Evolutionary conservation across 2,113 vertebrate species (phyloP), one percentile per base, ranked within the genome.

Genomic region (Chascanopsetta lugubris): DNA sequence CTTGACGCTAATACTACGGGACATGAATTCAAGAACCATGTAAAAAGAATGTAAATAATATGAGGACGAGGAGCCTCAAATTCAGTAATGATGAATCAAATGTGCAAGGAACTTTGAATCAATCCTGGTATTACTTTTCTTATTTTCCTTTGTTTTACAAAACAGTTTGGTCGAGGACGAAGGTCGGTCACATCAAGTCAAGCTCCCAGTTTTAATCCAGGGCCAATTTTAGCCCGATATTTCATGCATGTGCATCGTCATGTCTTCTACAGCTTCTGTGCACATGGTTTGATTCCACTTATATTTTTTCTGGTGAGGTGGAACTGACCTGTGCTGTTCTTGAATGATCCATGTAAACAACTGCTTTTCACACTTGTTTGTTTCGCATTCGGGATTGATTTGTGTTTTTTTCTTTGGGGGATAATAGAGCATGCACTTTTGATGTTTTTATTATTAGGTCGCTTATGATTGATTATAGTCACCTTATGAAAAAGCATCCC

Each of bases 11-110:
- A 65, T 29, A 4, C 21, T 55, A 57, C 26, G 54, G 25, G 21
- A 32, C 49, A 63, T 29, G 27, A 12, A 47, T 46, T 61, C 9
- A 47, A 21, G 59, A 65, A 46, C 27, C 10, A 29, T 79, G 65
- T 68, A 63, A 60, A 61, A 30, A 68, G 63, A 20, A 63, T 83
- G 77, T 76, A 83, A 68, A 81, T 76, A 75, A 50, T 59, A 50
- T 47, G 24, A 48, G 42, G 63, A 61, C n/a, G 4, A 61, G 11
- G 20, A 32, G 43, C 49, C 20, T 36, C 0, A 38, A 30, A 51
- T 47, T 51, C 8, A 47, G 0, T 30, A 5, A 59, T 9, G 10
- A 46, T 3, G 46, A 54, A 54, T n/a, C 34, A 69, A 61, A 18
- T 32, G 30, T 45, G n/a, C 30, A 65, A 49, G 36, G 2, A 27